A percentile compares a stretch with the other conserved stretches of the same genome.
Evolutionary conservation across 92 coral and sea anemone genomes (phyloP).

Genomic region (Pocillopora meandrina): DNA sequence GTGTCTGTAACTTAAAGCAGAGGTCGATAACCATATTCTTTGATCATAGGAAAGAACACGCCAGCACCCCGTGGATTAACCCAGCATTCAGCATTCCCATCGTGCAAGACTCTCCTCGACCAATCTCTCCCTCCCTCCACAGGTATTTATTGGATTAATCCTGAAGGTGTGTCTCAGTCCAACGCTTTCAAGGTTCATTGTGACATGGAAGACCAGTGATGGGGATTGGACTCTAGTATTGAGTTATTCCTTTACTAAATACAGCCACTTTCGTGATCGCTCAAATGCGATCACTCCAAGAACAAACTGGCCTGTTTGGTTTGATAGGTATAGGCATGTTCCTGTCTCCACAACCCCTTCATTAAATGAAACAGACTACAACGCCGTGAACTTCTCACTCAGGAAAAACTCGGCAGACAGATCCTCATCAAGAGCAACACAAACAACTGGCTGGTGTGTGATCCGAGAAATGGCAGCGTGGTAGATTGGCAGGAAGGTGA

Average conservation of each 20-base stretch:
- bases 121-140: conserved; percentile 16
- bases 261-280: neutral
- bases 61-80: no score
- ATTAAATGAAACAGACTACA: conserved; percentile 46
- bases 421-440: conserved; percentile 65
- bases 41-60: no score
- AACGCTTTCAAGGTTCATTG: conserved; percentile 61
- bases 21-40: no score
- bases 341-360: conserved; percentile 25
- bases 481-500: no score
- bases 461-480: conserved; percentile 36
- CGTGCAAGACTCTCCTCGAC: conserved; percentile 31
- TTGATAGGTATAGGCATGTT: neutral
- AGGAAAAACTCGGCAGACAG: conserved; percentile 59
- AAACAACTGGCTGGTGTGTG: conserved; percentile 68
- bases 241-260: conserved; percentile 30
- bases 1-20: no score
- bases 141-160: conserved; percentile 68
- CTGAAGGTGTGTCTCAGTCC: conserved; percentile 28
- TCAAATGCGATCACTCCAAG: conserved; percentile 29
- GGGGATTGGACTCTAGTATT: conserved; percentile 23
- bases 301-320: conserved; percentile 1
- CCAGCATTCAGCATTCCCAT: neutral
- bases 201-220: conserved; percentile 30
- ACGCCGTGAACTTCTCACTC: conserved; percentile 21